Evolutionary conservation across 2,888 invertebrate genomes (phyloP).

Genomic region (Isoperla grammatica): DNA sequence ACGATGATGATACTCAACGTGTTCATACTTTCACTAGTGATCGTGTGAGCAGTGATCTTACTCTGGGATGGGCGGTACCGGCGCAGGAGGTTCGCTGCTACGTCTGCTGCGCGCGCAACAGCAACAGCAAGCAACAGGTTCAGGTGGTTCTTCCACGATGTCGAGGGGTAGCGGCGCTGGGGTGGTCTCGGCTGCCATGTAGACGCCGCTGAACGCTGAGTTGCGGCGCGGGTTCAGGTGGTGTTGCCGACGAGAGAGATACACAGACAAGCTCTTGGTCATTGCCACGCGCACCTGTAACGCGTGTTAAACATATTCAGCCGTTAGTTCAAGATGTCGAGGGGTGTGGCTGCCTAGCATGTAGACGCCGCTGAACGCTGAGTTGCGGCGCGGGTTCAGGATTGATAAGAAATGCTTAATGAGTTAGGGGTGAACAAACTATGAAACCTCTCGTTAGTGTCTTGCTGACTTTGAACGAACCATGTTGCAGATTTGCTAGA

Average conservation of each 20-base stretch:
- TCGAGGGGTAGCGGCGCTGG: neutral
- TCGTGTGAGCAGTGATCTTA: neutral
- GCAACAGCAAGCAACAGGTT: conserved; percentile 4
- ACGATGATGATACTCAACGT: too few relatives aligned
- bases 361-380: conserved; percentile 35
- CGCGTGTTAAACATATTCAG: neutral
- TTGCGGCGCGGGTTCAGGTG: conserved; percentile 34
- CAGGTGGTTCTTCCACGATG: neutral
- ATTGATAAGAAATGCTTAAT: too few relatives aligned
- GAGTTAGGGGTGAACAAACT: too few relatives aligned
- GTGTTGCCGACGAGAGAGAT: conserved; percentile 42
- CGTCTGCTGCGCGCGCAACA: conserved; percentile 6
- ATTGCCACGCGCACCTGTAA: conserved; percentile 46
- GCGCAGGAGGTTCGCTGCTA: neutral
- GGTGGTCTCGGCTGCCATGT: conserved; percentile 28
- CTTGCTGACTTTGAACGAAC: too few relatives aligned
- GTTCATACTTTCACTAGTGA: too few relatives aligned
- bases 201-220: conserved; percentile 36
- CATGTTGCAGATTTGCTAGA: too few relatives aligned
- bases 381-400: conserved; percentile 34
- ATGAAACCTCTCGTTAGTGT: too few relatives aligned
- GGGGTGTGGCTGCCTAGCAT: too few relatives aligned
- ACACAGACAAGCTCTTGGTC: conserved; percentile 45
- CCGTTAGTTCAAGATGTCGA: too few relatives aligned
- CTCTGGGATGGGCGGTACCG: neutral